Conservation (phyloP, 1,140 invertebrate genomes). For the Scaptomyza hsui region DNA sequence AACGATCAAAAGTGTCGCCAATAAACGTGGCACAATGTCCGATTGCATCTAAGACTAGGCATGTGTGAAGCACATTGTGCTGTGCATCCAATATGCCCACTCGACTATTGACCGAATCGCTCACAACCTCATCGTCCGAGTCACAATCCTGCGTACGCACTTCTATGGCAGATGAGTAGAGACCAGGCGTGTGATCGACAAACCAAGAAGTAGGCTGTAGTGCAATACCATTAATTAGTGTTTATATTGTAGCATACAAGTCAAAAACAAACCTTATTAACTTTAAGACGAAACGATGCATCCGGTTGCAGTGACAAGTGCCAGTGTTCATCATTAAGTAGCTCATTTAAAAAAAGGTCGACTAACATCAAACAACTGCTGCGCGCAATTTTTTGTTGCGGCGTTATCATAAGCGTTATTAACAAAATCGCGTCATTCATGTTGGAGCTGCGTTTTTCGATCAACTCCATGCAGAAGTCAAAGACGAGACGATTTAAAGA, state of each 20-base stretch:
- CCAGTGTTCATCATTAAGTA: constrained; percentile 73
- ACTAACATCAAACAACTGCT: constrained; percentile 46
- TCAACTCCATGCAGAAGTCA: constrained; percentile 64
- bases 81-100: constrained; percentile 72
- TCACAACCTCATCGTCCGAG: constrained; percentile 76
- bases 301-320: constrained; percentile 69
- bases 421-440: constrained; percentile 75
- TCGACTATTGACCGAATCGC: constrained; percentile 43
- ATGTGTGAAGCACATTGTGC: constrained; percentile 79
- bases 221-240: neutral
- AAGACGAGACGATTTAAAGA: constrained; percentile 54
- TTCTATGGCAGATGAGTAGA: constrained; percentile 79
- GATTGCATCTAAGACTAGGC: constrained; percentile 68
- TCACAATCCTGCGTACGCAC: constrained; percentile 74
- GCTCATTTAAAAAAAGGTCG: constrained; percentile 52
- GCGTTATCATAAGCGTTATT: constrained; percentile 53
- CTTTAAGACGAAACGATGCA: constrained; percentile 57
- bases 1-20: constrained; percentile 65
- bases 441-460: constrained; percentile 47
- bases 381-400: constrained; percentile 13
- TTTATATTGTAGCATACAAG: neutral
- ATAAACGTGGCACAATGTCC: constrained; percentile 67
- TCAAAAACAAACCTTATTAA: constrained; percentile 49
- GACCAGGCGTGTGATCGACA: constrained; percentile 72
- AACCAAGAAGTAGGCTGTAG: constrained; percentile 70